A percentile compares a stretch with the other conserved stretches of the same genome.
Evolutionary conservation across 2,797 vertebrate species (phyloP).

Genomic region (Gallinago solitaria): DNA sequence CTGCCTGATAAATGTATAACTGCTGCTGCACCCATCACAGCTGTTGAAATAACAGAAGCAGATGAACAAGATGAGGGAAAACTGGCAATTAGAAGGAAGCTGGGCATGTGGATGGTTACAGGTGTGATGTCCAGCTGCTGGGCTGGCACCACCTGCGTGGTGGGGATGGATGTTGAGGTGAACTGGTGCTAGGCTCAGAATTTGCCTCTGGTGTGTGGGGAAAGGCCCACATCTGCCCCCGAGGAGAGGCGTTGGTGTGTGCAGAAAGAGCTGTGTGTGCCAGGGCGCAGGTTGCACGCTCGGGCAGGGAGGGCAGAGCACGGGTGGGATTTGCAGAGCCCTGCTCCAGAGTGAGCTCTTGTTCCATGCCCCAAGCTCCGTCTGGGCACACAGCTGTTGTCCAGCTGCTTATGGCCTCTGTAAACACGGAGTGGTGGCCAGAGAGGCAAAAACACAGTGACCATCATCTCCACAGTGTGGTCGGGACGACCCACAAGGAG

Average conservation of each 20-base stretch:
- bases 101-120: not conserved
- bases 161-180: not conserved
- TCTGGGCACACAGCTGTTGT: not conserved
- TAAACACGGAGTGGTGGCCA: not conserved
- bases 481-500: not conserved
- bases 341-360: not conserved
- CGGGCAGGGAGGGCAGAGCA: not conserved
- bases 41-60: not conserved
- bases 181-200: not conserved
- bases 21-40: not conserved
- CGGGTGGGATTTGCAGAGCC: not conserved
- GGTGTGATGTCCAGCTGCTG: not conserved
- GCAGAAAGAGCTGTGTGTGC: not conserved
- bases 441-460: not conserved
- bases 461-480: not conserved
- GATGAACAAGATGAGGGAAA: not conserved
- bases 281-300: rapidly evolving
- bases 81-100: not conserved
- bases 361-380: not conserved
- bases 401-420: not conserved
- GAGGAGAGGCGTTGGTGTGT: not conserved
- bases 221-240: not conserved
- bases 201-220: not conserved
- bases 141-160: not conserved
- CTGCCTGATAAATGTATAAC: not conserved